Evolutionary conservation across 1,140 invertebrate genomes (phyloP), one percentile per base, ranked within the genome.

Genomic region (Megathymus violae): DNA sequence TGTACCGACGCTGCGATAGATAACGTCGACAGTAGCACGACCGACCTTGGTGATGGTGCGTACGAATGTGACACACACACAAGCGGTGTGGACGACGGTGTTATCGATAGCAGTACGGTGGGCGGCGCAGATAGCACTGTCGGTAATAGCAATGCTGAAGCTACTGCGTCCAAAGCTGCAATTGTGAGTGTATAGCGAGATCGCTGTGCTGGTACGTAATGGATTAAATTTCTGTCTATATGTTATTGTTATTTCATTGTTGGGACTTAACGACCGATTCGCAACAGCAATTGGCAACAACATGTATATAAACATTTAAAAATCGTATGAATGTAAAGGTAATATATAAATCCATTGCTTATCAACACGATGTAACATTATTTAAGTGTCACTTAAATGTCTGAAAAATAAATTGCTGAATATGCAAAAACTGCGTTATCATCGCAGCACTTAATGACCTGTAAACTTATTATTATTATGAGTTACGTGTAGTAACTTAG

Each of bases 401-500:
- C 17, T 22, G 22, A 31, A 31, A 31, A 31, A 7, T 31, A 11
- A 14, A 13, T 27, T 14, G 44, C 19, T 47, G 10, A 27, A 25
- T 47, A n/a, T 25, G 19, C 44, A 22, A 22, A 4, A 19, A 10
- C 19, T 27, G 44, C 44, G 22, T 13, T 7, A 3, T 13, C 13
- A 27, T 27, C 44, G 44, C 22, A 27, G 44, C 14, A 47, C 44
- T 25, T 47, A 25, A 47, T 47, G 44, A 47, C n/a, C 10, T 19
- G 43, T 44, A 44, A 16, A 44, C 44, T 27, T 47, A 47, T 47
- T 47, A 46, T 46, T 47, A 16, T 27, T 15, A 44, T 14, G 44
- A 47, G 44, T 47, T 47, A 47, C 44, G 3, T 7, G 11, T 27
- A 47, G 44, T 47, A 27, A 47, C 44, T 47, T 47, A 47, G 44